These are phyloP conservation scores for Crambe crambe DNA, from an alignment of 37 sponge, comb jelly and placozoan species.

Conservation along the genomic window DNA sequence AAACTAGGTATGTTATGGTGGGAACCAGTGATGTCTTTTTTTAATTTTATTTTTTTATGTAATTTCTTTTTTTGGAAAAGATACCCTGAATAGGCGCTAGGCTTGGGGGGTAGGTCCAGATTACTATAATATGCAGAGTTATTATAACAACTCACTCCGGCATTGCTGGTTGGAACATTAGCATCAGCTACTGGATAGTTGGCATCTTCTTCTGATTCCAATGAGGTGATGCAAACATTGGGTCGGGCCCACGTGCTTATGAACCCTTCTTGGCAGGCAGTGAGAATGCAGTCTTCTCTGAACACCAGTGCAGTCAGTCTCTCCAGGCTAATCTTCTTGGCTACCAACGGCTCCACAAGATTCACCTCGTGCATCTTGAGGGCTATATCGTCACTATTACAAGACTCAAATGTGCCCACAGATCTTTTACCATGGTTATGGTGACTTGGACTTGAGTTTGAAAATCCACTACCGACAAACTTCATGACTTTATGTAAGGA, in stretches of 20 bases:
- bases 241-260: constrained; percentile 69
- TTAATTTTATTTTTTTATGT: no score
- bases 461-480: constrained; percentile 18
- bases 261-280: constrained; percentile 76
- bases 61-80: no score
- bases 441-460: neutral
- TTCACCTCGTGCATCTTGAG: constrained; percentile 80
- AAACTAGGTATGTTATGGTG: no score
- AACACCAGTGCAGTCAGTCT: constrained; percentile 83
- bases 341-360: constrained; percentile 82
- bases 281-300: constrained; percentile 69
- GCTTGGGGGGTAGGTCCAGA: no score
- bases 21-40: no score
- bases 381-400: constrained; percentile 68
- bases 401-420: constrained; percentile 44
- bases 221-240: neutral
- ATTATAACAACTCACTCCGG: constrained; percentile 3
- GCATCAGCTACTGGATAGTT: neutral
- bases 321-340: constrained; percentile 72
- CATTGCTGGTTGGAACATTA: neutral
- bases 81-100: no score
- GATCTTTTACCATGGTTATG: neutral
- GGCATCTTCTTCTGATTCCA: neutral
- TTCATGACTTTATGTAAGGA: constrained; percentile 17
- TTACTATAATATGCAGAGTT: no score